Evolutionary conservation across 2,797 vertebrate species (phyloP).

Genomic region (Poecilia wingei): DNA sequence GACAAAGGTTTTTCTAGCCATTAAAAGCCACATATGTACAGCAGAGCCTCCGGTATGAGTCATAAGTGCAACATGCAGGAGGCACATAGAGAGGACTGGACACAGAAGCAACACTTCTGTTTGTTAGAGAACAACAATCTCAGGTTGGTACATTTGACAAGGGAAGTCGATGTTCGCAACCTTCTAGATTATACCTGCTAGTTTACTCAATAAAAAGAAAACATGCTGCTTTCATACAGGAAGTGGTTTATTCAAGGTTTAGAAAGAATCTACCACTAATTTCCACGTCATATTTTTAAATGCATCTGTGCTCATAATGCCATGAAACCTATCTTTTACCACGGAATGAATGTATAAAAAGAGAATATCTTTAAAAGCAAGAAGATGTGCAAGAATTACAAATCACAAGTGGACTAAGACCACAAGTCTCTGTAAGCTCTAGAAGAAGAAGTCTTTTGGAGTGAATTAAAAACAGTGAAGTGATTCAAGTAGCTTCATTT

Average conservation of each 20-base stretch:
- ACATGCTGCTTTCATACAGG: background rate
- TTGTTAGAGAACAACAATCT: background rate
- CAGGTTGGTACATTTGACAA: background rate
- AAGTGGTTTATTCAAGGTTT: background rate
- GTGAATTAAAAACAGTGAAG: background rate
- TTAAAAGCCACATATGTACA: constrained; percentile 31
- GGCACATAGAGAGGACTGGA: constrained; percentile 32
- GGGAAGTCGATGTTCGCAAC: background rate
- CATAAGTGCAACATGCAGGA: constrained; percentile 49
- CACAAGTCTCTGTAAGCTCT: background rate
- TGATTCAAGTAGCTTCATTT: background rate
- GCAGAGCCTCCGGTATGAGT: constrained; percentile 39
- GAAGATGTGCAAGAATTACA: background rate
- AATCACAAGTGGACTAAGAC: background rate
- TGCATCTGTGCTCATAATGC: background rate
- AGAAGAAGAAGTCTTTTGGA: background rate
- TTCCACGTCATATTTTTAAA: background rate
- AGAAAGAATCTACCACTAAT: background rate
- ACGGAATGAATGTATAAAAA: background rate
- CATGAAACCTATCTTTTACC: background rate
- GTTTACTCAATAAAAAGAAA: background rate
- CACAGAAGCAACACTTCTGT: constrained; percentile 38
- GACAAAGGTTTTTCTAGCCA: constrained; percentile 38
- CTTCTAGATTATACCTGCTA: background rate
- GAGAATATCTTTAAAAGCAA: background rate